Percentiles rank a stretch among this genome's conserved stretches.
phyloP scores from a whole-genome alignment of 1,140 invertebrate genomes.

The Papilio helenus region DNA sequence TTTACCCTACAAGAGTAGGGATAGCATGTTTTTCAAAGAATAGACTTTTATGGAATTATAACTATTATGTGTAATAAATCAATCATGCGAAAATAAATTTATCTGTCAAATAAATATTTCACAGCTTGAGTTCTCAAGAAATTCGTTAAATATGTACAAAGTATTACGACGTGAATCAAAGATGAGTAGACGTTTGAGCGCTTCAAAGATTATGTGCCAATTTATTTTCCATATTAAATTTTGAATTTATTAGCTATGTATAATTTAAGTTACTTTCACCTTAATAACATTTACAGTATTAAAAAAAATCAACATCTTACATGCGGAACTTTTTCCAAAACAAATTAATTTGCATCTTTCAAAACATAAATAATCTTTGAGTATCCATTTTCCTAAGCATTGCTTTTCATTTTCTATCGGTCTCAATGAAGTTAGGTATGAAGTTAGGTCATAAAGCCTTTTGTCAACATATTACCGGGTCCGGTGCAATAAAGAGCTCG shows the following conservation, averaged over 20 bases:
- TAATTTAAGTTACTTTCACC: not conserved
- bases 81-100: no score
- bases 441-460: not conserved
- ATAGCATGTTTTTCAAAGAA: no score
- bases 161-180: slow-evolving; percentile 3
- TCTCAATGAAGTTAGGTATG: not conserved
- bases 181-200: not conserved
- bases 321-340: no score
- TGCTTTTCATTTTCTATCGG: not conserved
- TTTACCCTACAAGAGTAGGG: no score
- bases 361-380: not conserved
- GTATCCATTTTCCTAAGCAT: not conserved
- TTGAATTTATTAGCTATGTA: not conserved
- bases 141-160: slow-evolving; percentile 22
- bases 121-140: not conserved
- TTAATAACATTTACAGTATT: not conserved
- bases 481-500: slow-evolving; percentile 6
- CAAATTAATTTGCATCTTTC: no score
- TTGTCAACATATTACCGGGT: not conserved
- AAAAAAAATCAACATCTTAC: no score
- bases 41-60: no score
- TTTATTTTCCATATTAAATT: not conserved
- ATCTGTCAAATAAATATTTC: not conserved
- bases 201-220: not conserved
- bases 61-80: no score